Conservation (phyloP, 2,888 invertebrate genomes). For the Megalurothrips usitatus region DNA sequence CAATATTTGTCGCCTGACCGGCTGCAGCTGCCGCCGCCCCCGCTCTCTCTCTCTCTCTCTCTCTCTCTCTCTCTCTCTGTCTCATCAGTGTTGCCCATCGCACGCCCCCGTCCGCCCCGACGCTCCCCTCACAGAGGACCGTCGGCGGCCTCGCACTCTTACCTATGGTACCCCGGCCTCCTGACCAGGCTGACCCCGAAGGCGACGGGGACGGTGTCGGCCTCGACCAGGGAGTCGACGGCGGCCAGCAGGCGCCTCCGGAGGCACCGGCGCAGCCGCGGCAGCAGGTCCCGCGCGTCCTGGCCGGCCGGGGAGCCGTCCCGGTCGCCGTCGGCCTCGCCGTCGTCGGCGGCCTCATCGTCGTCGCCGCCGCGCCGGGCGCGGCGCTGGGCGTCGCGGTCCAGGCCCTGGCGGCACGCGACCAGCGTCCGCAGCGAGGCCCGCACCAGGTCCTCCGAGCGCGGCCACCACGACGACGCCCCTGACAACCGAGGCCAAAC, state of each 20-base stretch:
- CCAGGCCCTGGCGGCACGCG: constrained; percentile 1
- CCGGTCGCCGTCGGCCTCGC: not conserved
- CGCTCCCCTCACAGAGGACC: not conserved
- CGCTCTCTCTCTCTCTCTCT: not conserved
- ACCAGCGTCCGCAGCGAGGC: constrained; percentile 1
- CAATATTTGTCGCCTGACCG: not conserved
- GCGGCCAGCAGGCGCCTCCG: constrained; percentile 2
- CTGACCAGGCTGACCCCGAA: constrained; percentile 6
- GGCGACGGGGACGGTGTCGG: not conserved
- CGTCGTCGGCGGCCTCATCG: not conserved
- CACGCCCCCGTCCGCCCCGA: not conserved
- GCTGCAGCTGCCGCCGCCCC: not conserved
- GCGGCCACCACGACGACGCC: not conserved
- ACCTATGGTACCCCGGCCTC: not conserved
- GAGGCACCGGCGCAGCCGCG: not conserved
- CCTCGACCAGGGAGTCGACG: not conserved
- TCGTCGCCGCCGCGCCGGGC: not conserved
- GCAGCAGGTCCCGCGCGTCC: not conserved
- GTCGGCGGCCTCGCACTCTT: not conserved
- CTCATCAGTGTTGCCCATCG: not conserved
- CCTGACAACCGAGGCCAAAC: too few relatives aligned
- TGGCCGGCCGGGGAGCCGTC: not conserved
- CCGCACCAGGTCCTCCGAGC: not conserved
- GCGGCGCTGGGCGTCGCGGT: not conserved
- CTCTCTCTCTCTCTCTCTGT: not conserved